Evolutionary conservation across 2,888 invertebrate genomes (phyloP).

Genomic region (Chrysopilus asiliformis): DNA sequence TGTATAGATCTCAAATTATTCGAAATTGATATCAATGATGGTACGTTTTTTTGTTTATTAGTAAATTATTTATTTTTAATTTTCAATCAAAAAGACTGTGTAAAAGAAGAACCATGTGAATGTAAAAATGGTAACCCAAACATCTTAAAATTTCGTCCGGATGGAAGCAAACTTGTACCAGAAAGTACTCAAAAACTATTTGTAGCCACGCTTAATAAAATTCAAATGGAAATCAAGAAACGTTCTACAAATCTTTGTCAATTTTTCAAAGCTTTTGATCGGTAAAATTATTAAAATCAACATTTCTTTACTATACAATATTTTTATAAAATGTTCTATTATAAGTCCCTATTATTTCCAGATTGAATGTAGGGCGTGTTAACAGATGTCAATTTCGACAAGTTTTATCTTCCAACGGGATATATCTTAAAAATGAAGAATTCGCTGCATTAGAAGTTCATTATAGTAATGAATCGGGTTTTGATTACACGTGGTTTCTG

Average conservation of each 20-base stretch:
- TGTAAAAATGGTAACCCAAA: too few relatives aligned
- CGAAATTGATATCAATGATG: conserved; percentile 64
- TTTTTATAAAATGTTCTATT: too few relatives aligned
- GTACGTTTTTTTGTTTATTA: conserved; percentile 27
- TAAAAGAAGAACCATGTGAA: conserved; percentile 45
- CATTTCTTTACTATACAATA: not conserved
- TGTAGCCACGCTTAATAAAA: conserved; percentile 47
- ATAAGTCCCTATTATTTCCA: conserved; percentile 28
- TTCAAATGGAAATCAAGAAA: conserved; percentile 46
- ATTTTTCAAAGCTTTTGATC: conserved; percentile 57
- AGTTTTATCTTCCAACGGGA: conserved; percentile 51
- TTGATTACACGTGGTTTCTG: conserved; percentile 57
- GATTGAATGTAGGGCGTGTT: conserved; percentile 59
- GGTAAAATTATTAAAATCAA: conserved; percentile 34
- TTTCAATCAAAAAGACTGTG: conserved; percentile 40
- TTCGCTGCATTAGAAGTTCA: conserved; percentile 52
- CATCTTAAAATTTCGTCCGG: too few relatives aligned
- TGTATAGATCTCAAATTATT: conserved; percentile 64
- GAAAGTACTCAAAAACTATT: conserved; percentile 40
- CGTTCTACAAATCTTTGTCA: conserved; percentile 51
- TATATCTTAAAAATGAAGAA: conserved; percentile 51
- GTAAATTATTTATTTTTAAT: not conserved
- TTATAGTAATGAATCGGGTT: conserved; percentile 61
- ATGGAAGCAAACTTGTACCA: too few relatives aligned
- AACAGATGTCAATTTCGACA: conserved; percentile 54